phyloP scores from a whole-genome alignment of 1,140 invertebrate genomes.

The Tetramorium simillimum region DNA sequence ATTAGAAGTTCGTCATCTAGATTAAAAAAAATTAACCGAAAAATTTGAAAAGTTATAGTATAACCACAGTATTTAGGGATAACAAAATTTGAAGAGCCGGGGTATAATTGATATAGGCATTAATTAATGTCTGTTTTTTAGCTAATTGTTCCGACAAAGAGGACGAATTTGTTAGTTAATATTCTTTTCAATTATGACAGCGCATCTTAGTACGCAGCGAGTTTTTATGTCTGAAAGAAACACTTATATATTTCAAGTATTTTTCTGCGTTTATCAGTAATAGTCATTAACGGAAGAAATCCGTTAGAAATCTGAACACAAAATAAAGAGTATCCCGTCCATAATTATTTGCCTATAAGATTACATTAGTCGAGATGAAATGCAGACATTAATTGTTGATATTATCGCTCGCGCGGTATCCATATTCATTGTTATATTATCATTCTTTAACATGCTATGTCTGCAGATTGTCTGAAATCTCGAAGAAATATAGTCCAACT shows the following conservation, averaged over 20 bases:
- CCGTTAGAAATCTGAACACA: constrained; percentile 48
- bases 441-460: constrained; percentile 23
- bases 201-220: neutral
- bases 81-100: constrained; percentile 20
- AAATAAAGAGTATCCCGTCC: constrained; percentile 38
- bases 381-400: constrained; percentile 18
- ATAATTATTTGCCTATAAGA: constrained; percentile 15
- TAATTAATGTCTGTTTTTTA: constrained; percentile 50
- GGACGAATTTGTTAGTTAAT: neutral
- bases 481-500: neutral
- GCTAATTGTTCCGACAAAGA: constrained; percentile 31
- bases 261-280: neutral
- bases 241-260: constrained; percentile 19
- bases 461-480: constrained; percentile 2
- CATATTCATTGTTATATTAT: constrained; percentile 9
- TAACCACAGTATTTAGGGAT: constrained; percentile 9
- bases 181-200: neutral
- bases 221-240: neutral
- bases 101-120: constrained; percentile 51
- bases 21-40: constrained; percentile 14
- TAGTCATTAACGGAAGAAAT: constrained; percentile 21
- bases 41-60: constrained; percentile 6
- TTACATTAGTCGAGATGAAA: constrained; percentile 48
- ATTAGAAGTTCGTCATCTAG: constrained; percentile 61
- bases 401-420: constrained; percentile 21